These are phyloP conservation scores for Sitta carolinensis DNA, from an alignment of 2,797 vertebrate genomes.

Conservation along the genomic window DNA sequence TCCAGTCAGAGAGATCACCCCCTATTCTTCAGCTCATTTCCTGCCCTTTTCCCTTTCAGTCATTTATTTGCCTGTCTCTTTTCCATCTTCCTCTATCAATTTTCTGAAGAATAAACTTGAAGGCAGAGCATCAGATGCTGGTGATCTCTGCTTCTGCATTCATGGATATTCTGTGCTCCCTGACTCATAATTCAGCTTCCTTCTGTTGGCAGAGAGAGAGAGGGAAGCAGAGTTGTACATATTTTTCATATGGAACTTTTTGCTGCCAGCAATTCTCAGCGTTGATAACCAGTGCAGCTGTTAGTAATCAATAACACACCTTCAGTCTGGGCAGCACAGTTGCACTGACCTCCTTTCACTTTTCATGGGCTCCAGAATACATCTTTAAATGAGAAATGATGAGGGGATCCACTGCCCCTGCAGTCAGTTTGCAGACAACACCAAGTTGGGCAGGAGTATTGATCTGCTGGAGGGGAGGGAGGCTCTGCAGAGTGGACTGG, in stretches of 20 bases:
- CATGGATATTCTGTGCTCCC: not conserved
- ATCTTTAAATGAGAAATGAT: not conserved
- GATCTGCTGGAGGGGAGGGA: not conserved
- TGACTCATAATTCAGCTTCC: not conserved
- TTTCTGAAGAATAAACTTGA: not conserved
- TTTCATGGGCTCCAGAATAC: not conserved
- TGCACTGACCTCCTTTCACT: not conserved
- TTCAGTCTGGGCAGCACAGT: not conserved
- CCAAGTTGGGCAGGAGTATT: not conserved
- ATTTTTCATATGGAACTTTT: slow-evolving; percentile 42
- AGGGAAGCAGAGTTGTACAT: not conserved
- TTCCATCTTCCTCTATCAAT: not conserved
- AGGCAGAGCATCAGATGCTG: not conserved
- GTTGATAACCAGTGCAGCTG: not conserved
- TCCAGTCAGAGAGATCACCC: not conserved
- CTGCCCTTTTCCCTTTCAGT: not conserved
- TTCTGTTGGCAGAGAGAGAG: not conserved
- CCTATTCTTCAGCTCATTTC: not conserved
- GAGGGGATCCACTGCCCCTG: accelerated
- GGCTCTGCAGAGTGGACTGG: not conserved
- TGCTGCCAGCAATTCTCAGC: not conserved
- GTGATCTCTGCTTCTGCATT: not conserved
- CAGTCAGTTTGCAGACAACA: accelerated
- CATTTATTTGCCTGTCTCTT: not conserved
- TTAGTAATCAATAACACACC: slow-evolving; percentile 26